Evolutionary conservation across 2,797 vertebrate species (phyloP).

Genomic region (Pampus argenteus): DNA sequence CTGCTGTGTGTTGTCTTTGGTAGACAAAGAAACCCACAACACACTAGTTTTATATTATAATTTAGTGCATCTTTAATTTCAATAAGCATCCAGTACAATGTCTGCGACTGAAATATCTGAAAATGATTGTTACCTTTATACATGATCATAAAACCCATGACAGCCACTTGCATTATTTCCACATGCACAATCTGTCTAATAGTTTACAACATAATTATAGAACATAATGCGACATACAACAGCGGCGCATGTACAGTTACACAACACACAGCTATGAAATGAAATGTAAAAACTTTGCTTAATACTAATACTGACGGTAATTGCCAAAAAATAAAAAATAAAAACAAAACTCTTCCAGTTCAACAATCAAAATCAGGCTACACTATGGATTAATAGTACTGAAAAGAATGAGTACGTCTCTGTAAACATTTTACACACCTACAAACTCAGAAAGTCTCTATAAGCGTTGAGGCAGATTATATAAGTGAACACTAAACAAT

Average conservation of each 20-base stretch:
- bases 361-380: conserved; percentile 46
- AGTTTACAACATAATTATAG: conserved; percentile 63
- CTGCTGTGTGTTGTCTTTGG: conserved; percentile 11
- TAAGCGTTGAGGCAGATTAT: conserved; percentile 59
- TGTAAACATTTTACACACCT: conserved; percentile 69
- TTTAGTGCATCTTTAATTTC: conserved; percentile 80
- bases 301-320: conserved; percentile 57
- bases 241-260: conserved; percentile 64
- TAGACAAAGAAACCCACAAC: conserved; percentile 15
- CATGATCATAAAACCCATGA: conserved; percentile 52
- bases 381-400: conserved; percentile 37
- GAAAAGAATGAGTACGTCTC: conserved; percentile 53
- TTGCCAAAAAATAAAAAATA: conserved; percentile 16
- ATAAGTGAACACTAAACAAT: conserved; percentile 60
- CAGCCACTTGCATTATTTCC: conserved; percentile 54
- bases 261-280: conserved; percentile 61
- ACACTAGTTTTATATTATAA: conserved; percentile 55
- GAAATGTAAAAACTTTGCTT: conserved; percentile 33
- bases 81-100: conserved; percentile 69
- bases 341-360: conserved; percentile 27
- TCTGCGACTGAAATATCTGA: conserved; percentile 60
- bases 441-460: conserved; percentile 62
- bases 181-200: conserved; percentile 58
- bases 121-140: conserved; percentile 68
- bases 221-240: conserved; percentile 67